Evolutionary conservation across 2,113 vertebrate species (phyloP), one percentile per base, ranked within the genome.

Genomic region (Macaca fascicularis): DNA sequence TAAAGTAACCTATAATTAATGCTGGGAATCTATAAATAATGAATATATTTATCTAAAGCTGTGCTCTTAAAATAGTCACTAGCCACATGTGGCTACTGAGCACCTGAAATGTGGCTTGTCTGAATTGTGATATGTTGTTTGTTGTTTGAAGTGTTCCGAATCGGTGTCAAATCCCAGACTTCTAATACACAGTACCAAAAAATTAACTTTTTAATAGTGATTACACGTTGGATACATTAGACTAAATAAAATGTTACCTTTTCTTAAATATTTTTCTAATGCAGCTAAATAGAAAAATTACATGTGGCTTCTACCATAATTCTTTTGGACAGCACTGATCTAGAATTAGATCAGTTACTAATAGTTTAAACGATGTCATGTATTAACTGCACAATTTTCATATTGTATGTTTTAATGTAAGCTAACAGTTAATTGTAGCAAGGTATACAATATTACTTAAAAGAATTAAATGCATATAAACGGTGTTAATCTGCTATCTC

Each of bases 191-290:
- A 87, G 32, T 81, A 80, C 4, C 7, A 80, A 79, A 52, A 91
- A 55, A 35, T 61, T 82, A 89, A 69, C 70, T 84, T 82, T 35
- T 91, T 76, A 90, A 81, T 59, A 55, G 10, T 43, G 10, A n/a
- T 50, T 55, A 45, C 35, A 76, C 55, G 23, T 50, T 83, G 45
- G 19, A 84, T 35, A 90, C 27, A 55, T 0, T 55, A 12, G 2
- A 43, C 17, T 94, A 92, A 85, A 76, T 50, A n/a, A 80, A 96
- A 89, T 70, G 78, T 52, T 78, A 72, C 20, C 45, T 64, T 93
- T 85, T 48, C 43, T 48, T 45, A 10, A 50, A 61, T 64, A 70
- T 8, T 32, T 52, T 91, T 89, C 67, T 91, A 90, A 80, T 61
- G 48, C 2, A 32, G 32, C 27, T 78, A 89, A 64, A 86, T 0